Evolutionary conservation across 1,140 invertebrate genomes (phyloP), one percentile per base, ranked within the genome.

Genomic region (Orussus abietinus): DNA sequence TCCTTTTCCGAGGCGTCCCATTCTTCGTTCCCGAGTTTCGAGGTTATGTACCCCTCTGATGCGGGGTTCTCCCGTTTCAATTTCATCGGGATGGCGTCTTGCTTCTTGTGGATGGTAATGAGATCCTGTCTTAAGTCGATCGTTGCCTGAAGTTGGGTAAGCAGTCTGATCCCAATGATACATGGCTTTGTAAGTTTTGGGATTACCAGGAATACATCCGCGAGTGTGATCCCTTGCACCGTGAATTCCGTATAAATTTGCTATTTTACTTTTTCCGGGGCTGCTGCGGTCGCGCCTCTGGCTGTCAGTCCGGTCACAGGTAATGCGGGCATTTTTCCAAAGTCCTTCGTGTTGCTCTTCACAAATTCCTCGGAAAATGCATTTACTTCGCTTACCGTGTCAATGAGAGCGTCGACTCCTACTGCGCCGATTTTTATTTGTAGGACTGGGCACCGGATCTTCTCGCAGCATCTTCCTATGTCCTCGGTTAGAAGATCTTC

Each of bases 301-400:
- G 34, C 30, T 4, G 29, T 15, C 1, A 33, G 10, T 2, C 38
- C 38, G 1, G 38, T 33, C 2, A 41, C 4, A 1, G 38, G 38
- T 2, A 41, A 22, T 1, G 26, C 2, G 0, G 29, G 38, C 20
- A 30, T 33, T 2, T 14, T 22, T 6, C 3, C 2, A 1, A 41
- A 10, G 3, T 14, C 1, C 1, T 18, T 7, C 2, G 1, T 6
- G 14, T 22, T 1, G 11, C 26, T 4, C 5, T 4, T 10, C 9
- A 41, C 29, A 7, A 17, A 29, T 29, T 39, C 17, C 15, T 39
- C 25, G 7, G 37, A 29, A 1, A 39, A 12, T 1, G 26, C 37
- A 4, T 19, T 39, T 4, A 39, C 15, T 29, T 39, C 26, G 11
- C 37, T 39, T 17, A 26, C 37, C 1, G 37, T 30, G n/a, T 39